phyloP scores from a whole-genome alignment of 2,797 vertebrate genomes.

The Anomalospiza imberbis region DNA sequence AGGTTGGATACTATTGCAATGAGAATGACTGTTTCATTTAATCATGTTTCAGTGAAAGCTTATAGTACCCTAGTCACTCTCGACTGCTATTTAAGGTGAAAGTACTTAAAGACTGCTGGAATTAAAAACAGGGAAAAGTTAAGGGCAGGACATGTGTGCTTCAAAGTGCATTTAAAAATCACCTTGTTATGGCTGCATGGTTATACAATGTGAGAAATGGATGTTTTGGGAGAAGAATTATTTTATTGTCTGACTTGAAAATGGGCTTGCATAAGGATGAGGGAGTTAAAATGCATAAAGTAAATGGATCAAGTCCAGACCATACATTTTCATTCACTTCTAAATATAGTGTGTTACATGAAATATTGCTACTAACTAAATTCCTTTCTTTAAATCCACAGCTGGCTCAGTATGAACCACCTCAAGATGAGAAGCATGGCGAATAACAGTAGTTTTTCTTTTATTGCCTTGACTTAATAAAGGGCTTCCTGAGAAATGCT shows the following conservation, averaged over 20 bases:
- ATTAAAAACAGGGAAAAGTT: background rate
- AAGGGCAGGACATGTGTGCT: background rate
- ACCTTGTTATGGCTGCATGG: background rate
- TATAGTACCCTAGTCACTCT: background rate
- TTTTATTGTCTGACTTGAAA: background rate
- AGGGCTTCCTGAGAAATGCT: conserved; percentile 59
- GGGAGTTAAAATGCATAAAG: background rate
- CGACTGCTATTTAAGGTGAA: background rate
- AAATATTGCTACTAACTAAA: background rate
- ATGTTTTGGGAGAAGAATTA: background rate
- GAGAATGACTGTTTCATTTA: background rate
- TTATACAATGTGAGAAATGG: background rate
- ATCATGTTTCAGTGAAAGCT: background rate
- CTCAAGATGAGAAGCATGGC: conserved; percentile 79
- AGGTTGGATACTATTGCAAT: background rate
- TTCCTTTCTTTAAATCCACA: conserved; percentile 75
- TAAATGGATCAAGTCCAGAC: background rate
- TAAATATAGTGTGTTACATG: background rate
- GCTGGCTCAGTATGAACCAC: conserved; percentile 89
- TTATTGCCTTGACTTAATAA: conserved; percentile 59
- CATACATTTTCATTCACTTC: background rate
- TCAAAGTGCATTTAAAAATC: background rate
- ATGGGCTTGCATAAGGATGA: background rate
- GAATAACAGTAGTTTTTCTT: conserved; percentile 74
- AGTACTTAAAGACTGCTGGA: background rate